phyloP scores from a whole-genome alignment of 2,797 vertebrate genomes.

The Galaxias olidus region DNA sequence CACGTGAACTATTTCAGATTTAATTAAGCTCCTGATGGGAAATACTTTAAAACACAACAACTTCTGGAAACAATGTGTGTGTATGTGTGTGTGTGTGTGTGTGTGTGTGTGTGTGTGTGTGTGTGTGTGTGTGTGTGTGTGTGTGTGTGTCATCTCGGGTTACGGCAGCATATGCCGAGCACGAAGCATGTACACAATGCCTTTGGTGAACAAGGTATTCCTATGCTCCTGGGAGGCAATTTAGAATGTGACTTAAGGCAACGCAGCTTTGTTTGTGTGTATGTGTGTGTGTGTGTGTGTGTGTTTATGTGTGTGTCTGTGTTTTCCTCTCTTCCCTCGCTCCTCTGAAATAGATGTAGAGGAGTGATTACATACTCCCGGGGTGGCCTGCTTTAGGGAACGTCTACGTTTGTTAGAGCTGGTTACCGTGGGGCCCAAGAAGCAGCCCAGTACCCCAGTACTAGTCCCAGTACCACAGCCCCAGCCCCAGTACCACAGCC shows the following conservation, averaged over 20 bases:
- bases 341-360: conserved; percentile 69
- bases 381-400: conserved; percentile 67
- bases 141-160: conserved; percentile 76
- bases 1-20: conserved; percentile 84
- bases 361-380: conserved; percentile 62
- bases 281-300: conserved; percentile 29
- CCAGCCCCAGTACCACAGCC: too few relatives aligned
- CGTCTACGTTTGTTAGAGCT: conserved; percentile 50
- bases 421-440: too few relatives aligned
- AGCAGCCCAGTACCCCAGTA: too few relatives aligned
- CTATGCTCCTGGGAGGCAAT: conserved; percentile 91
- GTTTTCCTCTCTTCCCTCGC: conserved; percentile 61
- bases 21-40: conserved; percentile 89
- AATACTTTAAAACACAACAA: conserved; percentile 75
- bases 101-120: conserved; percentile 11
- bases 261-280: conserved; percentile 59
- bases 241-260: conserved; percentile 94
- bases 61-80: conserved; percentile 71
- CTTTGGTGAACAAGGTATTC: conserved; percentile 89
- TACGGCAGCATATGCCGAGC: conserved; percentile 88
- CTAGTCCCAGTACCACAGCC: too few relatives aligned
- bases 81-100: conserved; percentile 16
- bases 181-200: conserved; percentile 87
- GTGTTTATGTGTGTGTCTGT: neutral
- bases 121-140: conserved; percentile 24